A percentile compares a stretch with the other conserved stretches of the same genome.
phyloP scores from a whole-genome alignment of 1,140 invertebrate genomes.

The Ceratina calcarata region DNA sequence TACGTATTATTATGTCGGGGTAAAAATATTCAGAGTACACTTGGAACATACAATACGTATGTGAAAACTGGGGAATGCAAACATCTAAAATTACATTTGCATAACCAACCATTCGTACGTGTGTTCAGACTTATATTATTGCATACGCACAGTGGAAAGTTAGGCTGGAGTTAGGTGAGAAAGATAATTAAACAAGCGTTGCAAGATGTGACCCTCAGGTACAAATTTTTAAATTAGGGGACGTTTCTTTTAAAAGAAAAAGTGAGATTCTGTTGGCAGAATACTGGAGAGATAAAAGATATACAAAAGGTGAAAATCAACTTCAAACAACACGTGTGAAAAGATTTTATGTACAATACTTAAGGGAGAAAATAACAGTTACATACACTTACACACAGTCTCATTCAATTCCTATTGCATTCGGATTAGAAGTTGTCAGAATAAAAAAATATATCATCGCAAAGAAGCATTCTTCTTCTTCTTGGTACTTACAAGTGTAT shows the following conservation, averaged over 20 bases:
- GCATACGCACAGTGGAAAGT: background rate
- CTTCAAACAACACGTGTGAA: conserved; percentile 2
- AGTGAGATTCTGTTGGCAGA: background rate
- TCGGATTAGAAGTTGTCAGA: background rate
- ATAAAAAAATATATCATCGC: background rate
- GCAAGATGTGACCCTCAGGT: conserved; percentile 7
- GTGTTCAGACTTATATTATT: background rate
- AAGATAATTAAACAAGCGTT: conserved; percentile 42
- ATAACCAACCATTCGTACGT: background rate
- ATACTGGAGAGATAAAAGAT: background rate
- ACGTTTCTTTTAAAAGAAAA: background rate
- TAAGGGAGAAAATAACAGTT: no score
- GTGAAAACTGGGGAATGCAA: background rate
- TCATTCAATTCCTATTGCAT: background rate
- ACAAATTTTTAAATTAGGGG: background rate
- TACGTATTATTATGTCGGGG: background rate
- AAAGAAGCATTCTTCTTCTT: background rate
- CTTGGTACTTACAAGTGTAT: conserved; percentile 14
- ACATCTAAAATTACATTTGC: background rate
- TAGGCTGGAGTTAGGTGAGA: background rate
- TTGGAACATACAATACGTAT: background rate
- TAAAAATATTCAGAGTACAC: background rate
- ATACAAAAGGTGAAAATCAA: background rate
- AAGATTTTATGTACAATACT: background rate
- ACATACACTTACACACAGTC: background rate